phyloP scores from a whole-genome alignment of 2,113 vertebrate genomes.

The Anthoscopus minutus region DNA sequence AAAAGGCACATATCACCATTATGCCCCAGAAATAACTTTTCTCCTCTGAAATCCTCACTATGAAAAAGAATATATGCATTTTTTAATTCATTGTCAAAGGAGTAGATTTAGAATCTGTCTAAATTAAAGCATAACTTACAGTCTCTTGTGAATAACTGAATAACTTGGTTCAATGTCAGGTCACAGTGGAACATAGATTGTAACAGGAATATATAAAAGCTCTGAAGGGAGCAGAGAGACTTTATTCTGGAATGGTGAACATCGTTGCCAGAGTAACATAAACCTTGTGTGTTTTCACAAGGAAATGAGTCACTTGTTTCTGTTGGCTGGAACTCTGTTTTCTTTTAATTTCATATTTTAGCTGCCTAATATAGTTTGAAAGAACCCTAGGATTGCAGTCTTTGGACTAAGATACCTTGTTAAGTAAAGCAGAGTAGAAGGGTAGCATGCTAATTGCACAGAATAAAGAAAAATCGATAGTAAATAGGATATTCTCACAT shows the following conservation, averaged over 20 bases:
- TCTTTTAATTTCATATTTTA: slow-evolving; percentile 83
- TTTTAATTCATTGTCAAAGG: slow-evolving; percentile 30
- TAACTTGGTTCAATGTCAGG: slow-evolving; percentile 73
- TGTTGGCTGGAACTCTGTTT: slow-evolving; percentile 77
- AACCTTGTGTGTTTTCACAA: slow-evolving; percentile 79
- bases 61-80: background rate
- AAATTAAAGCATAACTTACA: slow-evolving; percentile 56
- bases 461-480: slow-evolving; percentile 39
- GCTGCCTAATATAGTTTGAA: slow-evolving; percentile 75
- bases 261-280: slow-evolving; percentile 78
- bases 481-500: background rate
- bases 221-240: slow-evolving; percentile 64
- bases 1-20: background rate
- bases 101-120: background rate
- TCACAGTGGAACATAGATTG: slow-evolving; percentile 70
- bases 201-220: slow-evolving; percentile 70
- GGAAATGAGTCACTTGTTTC: slow-evolving; percentile 85
- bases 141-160: slow-evolving; percentile 63
- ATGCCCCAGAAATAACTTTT: slow-evolving; percentile 35
- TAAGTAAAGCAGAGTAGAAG: slow-evolving; percentile 70
- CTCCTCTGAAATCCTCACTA: background rate
- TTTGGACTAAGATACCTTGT: slow-evolving; percentile 65
- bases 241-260: slow-evolving; percentile 70
- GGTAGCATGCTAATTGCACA: slow-evolving; percentile 50
- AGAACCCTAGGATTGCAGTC: slow-evolving; percentile 63